Conservation (phyloP, 2,888 invertebrate species). For the Drosophila cracens region DNA sequence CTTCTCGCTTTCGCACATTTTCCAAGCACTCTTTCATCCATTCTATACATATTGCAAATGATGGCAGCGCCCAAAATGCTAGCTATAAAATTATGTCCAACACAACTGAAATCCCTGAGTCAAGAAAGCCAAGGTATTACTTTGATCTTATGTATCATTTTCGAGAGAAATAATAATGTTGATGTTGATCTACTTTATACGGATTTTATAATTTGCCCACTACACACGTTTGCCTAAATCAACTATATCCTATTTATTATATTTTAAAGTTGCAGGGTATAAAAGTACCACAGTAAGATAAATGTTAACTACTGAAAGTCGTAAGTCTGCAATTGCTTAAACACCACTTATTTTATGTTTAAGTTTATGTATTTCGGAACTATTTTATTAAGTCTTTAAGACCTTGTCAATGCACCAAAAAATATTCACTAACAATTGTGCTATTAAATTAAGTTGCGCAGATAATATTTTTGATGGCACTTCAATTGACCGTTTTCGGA, state of each 20-base stretch:
- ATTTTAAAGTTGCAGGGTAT: background rate
- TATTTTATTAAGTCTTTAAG: background rate
- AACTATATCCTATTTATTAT: background rate
- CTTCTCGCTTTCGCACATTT: slow-evolving; percentile 43
- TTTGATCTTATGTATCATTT: background rate
- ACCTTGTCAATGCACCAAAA: background rate
- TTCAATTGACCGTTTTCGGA: background rate
- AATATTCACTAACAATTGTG: background rate
- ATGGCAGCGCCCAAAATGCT: slow-evolving; percentile 16
- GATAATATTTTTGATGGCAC: background rate
- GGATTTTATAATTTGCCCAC: background rate
- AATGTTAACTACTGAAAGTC: background rate
- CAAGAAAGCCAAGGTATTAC: background rate
- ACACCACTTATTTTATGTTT: background rate
- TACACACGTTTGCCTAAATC: background rate
- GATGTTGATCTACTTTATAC: background rate
- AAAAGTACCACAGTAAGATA: background rate
- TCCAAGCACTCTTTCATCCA: slow-evolving; percentile 9
- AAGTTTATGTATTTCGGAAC: background rate
- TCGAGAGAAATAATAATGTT: background rate
- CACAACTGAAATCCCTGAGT: background rate
- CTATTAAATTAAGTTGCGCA: background rate
- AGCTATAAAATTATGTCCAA: slow-evolving; percentile 12
- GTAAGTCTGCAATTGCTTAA: background rate
- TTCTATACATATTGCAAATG: slow-evolving; percentile 34